A percentile compares a stretch with the other conserved stretches of the same genome.
These are phyloP conservation scores for Xiphophorus maculatus DNA, from an alignment of 2,113 vertebrate genomes.

Conservation along the genomic window DNA sequence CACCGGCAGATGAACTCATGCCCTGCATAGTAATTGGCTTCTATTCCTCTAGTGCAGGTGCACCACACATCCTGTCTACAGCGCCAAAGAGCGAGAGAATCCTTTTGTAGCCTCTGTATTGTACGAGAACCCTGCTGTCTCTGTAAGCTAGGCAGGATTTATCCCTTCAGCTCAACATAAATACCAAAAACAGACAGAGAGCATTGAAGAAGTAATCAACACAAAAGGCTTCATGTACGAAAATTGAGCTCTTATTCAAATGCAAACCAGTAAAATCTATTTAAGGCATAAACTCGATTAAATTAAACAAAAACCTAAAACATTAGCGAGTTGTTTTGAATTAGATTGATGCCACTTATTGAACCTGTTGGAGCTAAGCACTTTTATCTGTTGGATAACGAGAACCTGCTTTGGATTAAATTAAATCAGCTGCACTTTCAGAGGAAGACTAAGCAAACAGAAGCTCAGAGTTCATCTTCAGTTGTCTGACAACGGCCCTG, in stretches of 20 bases:
- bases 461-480: slow-evolving; percentile 16
- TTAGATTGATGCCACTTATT: slow-evolving; percentile 50
- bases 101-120: background rate
- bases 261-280: slow-evolving; percentile 1
- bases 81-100: background rate
- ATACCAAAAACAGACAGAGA: background rate
- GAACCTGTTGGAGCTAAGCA: slow-evolving; percentile 29
- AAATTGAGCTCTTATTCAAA: background rate
- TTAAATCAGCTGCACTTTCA: slow-evolving; percentile 40
- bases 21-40: slow-evolving; percentile 43
- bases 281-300: slow-evolving; percentile 10
- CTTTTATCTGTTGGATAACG: slow-evolving; percentile 33
- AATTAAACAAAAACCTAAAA: slow-evolving; percentile 42
- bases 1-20: slow-evolving; percentile 35
- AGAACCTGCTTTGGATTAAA: slow-evolving; percentile 43
- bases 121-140: background rate
- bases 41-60: slow-evolving; percentile 6
- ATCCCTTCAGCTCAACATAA: background rate
- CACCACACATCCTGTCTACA: background rate
- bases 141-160: background rate
- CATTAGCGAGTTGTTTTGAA: slow-evolving; percentile 23
- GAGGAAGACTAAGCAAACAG: slow-evolving; percentile 34
- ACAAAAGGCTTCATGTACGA: background rate
- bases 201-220: background rate
- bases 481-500: slow-evolving; percentile 33